phyloP scores from a whole-genome alignment of 2,113 vertebrate genomes.

The Siniperca knerii region DNA sequence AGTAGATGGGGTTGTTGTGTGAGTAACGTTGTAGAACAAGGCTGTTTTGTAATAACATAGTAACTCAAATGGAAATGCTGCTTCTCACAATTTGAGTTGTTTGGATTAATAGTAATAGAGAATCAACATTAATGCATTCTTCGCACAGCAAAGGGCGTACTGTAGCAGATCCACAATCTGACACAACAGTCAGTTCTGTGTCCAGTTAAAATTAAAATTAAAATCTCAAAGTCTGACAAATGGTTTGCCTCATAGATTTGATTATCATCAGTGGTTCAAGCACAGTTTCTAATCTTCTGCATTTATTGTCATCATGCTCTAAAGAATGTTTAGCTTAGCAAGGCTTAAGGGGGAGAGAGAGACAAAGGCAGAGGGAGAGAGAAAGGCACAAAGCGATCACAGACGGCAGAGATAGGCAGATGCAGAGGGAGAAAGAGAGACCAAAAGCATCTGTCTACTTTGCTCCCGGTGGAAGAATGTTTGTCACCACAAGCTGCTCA shows the following conservation, averaged over 20 bases:
- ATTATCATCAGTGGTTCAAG: conserved; percentile 15
- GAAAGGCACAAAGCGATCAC: neutral
- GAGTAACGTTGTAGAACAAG: neutral
- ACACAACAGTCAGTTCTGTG: conserved; percentile 7
- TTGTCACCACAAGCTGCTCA: conserved; percentile 66
- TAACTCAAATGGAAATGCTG: neutral
- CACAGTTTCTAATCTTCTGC: conserved; percentile 12
- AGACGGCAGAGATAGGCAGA: conserved; percentile 37
- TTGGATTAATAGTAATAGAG: conserved; percentile 21
- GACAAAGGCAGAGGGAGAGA: neutral
- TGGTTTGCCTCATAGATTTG: neutral
- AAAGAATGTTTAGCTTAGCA: conserved; percentile 13
- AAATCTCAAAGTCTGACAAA: conserved; percentile 22
- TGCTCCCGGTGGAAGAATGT: conserved; percentile 54
- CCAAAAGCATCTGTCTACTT: conserved; percentile 50
- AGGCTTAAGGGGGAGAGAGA: neutral
- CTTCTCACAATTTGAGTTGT: conserved; percentile 1
- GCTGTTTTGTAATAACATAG: conserved; percentile 7
- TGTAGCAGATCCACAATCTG: conserved; percentile 1
- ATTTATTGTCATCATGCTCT: conserved; percentile 18
- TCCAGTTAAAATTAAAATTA: conserved; percentile 16
- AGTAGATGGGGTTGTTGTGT: too few relatives aligned
- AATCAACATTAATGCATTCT: conserved; percentile 31
- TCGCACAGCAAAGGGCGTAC: conserved; percentile 19
- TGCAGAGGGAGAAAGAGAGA: conserved; percentile 36